phyloP scores from a whole-genome alignment of 1,140 invertebrate species.

The Pristionchus pacificus region DNA sequence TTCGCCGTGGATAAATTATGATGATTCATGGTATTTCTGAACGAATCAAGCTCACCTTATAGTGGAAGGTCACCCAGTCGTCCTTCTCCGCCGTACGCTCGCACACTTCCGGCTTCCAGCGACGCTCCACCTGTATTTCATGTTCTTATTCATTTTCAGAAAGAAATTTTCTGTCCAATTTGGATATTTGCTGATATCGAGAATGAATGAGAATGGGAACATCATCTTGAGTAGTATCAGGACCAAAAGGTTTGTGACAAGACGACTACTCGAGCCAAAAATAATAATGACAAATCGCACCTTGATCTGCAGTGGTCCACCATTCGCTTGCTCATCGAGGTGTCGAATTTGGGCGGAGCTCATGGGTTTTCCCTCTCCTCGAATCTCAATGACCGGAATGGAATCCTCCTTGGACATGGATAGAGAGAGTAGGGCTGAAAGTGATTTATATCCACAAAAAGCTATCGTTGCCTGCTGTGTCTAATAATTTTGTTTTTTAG shows the following conservation, averaged over 20 bases:
- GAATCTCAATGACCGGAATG: conserved; percentile 53
- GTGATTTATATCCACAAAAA: too few relatives aligned
- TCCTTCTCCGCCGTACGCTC: conserved; percentile 41
- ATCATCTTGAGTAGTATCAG: too few relatives aligned
- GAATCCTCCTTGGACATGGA: conserved; percentile 46
- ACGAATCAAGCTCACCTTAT: conserved; percentile 36
- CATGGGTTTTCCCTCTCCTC: conserved; percentile 57
- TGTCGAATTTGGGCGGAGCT: conserved; percentile 52
- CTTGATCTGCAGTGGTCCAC: conserved; percentile 55
- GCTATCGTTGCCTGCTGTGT: too few relatives aligned
- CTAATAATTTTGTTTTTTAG: conserved; percentile 5
- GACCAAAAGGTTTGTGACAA: too few relatives aligned
- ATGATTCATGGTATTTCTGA: background rate
- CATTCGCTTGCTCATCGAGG: conserved; percentile 48
- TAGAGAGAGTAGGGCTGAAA: too few relatives aligned
- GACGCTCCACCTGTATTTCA: conserved; percentile 27
- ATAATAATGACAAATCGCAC: conserved; percentile 37
- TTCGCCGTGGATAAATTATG: too few relatives aligned
- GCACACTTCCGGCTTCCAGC: conserved; percentile 48
- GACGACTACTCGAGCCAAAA: too few relatives aligned
- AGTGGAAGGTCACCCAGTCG: conserved; percentile 57
- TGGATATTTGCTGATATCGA: too few relatives aligned
- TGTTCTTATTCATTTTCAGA: too few relatives aligned
- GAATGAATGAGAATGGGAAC: too few relatives aligned
- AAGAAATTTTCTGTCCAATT: too few relatives aligned